Evolutionary conservation across 1,140 invertebrate species (phyloP).

Genomic region (Plectus sambesii): DNA sequence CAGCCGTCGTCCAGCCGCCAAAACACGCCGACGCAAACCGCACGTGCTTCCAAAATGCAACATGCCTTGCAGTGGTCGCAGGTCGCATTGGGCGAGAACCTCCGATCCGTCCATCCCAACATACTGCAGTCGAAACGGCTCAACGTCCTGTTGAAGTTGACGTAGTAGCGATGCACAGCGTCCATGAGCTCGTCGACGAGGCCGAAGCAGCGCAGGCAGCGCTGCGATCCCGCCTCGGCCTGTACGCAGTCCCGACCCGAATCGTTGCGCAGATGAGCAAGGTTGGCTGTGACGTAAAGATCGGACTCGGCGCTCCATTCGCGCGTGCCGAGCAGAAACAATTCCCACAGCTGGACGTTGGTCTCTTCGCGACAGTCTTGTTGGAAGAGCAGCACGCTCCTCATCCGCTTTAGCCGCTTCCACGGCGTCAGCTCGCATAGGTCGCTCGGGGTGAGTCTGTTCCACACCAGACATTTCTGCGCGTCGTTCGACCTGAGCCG

Average conservation of each 20-base stretch:
- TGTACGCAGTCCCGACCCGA: slow-evolving; percentile 24
- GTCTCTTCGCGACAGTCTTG: slow-evolving; percentile 19
- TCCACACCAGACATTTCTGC: too few species aligned
- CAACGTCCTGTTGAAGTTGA: slow-evolving; percentile 25
- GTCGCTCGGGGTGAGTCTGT: slow-evolving; percentile 20
- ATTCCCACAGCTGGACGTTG: slow-evolving; percentile 28
- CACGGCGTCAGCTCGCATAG: slow-evolving; percentile 21
- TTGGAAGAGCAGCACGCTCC: slow-evolving; percentile 27
- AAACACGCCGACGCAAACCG: too few species aligned
- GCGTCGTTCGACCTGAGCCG: too few species aligned
- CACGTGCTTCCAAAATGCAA: background rate
- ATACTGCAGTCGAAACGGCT: slow-evolving; percentile 39
- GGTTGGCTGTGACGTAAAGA: slow-evolving; percentile 22
- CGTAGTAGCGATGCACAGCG: slow-evolving; percentile 25
- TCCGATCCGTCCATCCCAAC: slow-evolving; percentile 35
- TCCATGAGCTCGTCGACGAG: slow-evolving; percentile 19
- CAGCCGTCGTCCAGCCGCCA: too few species aligned
- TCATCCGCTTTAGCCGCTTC: slow-evolving; percentile 20
- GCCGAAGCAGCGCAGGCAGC: slow-evolving; percentile 28
- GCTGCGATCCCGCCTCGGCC: slow-evolving; percentile 15
- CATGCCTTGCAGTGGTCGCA: slow-evolving; percentile 40
- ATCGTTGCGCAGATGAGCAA: slow-evolving; percentile 23
- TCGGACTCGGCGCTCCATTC: slow-evolving; percentile 24
- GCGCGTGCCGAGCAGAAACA: slow-evolving; percentile 29
- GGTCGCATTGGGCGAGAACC: slow-evolving; percentile 44